Conservation (phyloP, 2,113 vertebrate genomes). For the Eonycteris spelaea region DNA sequence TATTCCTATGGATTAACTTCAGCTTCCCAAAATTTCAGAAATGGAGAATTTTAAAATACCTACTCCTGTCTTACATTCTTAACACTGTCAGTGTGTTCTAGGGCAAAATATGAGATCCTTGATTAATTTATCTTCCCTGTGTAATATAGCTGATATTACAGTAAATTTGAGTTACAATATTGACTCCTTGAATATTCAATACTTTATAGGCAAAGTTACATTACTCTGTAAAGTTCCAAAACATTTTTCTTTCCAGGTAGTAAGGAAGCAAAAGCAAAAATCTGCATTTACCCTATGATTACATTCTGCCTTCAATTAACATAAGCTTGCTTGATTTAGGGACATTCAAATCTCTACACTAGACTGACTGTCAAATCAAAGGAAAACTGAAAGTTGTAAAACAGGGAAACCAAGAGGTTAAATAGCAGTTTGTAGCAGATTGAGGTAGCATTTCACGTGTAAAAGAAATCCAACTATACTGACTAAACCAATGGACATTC, state of each 20-base stretch:
- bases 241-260: neutral
- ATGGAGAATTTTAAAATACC: neutral
- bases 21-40: neutral
- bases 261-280: neutral
- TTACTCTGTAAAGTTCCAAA: neutral
- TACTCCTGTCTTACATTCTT: neutral
- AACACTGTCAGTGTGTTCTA: neutral
- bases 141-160: neutral
- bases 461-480: neutral
- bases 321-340: neutral
- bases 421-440: neutral
- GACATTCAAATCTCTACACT: neutral
- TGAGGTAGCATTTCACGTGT: neutral
- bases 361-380: neutral
- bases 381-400: neutral
- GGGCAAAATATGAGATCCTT: neutral
- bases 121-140: neutral
- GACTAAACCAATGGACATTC: neutral
- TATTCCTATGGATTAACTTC: neutral
- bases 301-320: neutral
- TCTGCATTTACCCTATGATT: neutral
- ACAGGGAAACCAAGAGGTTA: neutral
- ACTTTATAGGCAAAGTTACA: neutral
- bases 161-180: neutral
- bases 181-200: slow-evolving; percentile 14